Evolutionary conservation across 2,797 vertebrate species (phyloP).

Genomic region (Enteromius trimaculatus): DNA sequence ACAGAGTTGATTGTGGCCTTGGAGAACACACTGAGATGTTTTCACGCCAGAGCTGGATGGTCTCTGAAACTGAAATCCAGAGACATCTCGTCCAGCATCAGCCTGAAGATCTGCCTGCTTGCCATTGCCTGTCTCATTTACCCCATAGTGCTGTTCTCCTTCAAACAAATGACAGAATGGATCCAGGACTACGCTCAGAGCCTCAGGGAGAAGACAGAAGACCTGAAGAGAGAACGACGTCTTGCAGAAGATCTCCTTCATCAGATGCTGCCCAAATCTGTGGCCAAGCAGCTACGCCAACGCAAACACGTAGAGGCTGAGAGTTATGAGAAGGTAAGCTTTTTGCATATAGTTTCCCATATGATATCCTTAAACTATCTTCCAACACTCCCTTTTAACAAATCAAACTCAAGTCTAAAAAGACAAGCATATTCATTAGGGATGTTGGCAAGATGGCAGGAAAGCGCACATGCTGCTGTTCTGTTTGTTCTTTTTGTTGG

Average conservation of each 20-base stretch:
- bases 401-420: slow-evolving; percentile 43
- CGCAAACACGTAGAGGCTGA: slow-evolving; percentile 85
- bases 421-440: slow-evolving; percentile 51
- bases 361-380: neutral
- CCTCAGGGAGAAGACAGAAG: slow-evolving; percentile 81
- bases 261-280: slow-evolving; percentile 91
- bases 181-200: slow-evolving; percentile 82
- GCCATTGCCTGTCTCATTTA: slow-evolving; percentile 84
- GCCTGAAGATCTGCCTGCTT: slow-evolving; percentile 81
- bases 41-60: slow-evolving; percentile 69
- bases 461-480: slow-evolving; percentile 67
- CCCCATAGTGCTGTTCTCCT: slow-evolving; percentile 82
- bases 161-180: slow-evolving; percentile 88
- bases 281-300: slow-evolving; percentile 86
- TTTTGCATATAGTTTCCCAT: neutral
- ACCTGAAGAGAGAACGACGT: slow-evolving; percentile 79
- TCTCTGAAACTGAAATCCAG: slow-evolving; percentile 75
- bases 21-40: slow-evolving; percentile 71
- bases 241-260: slow-evolving; percentile 88
- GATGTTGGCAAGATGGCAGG: slow-evolving; percentile 64
- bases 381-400: slow-evolving; percentile 22
- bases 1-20: slow-evolving; percentile 60
- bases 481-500: slow-evolving; percentile 81
- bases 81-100: slow-evolving; percentile 74
- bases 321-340: slow-evolving; percentile 87